These are phyloP conservation scores for Podarcis muralis DNA, from an alignment of 2,113 vertebrate genomes.

Conservation along the genomic window DNA sequence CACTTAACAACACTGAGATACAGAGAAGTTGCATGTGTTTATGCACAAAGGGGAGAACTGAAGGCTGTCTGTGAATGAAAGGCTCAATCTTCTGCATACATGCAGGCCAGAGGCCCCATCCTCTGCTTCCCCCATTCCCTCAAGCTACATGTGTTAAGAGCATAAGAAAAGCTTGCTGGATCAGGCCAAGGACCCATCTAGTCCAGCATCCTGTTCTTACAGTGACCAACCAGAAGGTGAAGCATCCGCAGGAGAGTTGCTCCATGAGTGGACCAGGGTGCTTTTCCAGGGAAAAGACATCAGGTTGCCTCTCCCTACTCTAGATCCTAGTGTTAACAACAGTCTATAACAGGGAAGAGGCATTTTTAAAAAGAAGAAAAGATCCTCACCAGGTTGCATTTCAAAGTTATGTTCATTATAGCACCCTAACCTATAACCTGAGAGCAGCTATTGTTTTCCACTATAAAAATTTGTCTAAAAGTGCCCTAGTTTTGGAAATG, in stretches of 20 bases:
- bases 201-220: no score
- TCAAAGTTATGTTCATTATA: not conserved
- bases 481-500: not conserved
- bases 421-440: not conserved
- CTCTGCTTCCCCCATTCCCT: not conserved
- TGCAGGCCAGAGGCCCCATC: no score
- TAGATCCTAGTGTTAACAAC: not conserved
- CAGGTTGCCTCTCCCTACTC: not conserved
- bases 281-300: not conserved
- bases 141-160: not conserved
- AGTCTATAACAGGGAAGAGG: not conserved
- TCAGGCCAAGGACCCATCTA: no score
- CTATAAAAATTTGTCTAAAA: fast-evolving
- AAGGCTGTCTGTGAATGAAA: not conserved
- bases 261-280: not conserved
- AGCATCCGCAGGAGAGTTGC: not conserved
- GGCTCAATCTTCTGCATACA: not conserved
- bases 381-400: not conserved
- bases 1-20: slow-evolving; percentile 22
- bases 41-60: not conserved
- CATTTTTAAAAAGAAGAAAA: not conserved
- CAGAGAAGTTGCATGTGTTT: not conserved
- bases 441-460: not conserved
- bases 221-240: no score
- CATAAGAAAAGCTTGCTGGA: no score